These are phyloP conservation scores for Ruditapes philippinarum DNA, from an alignment of 1,140 invertebrate genomes.

Conservation along the genomic window DNA sequence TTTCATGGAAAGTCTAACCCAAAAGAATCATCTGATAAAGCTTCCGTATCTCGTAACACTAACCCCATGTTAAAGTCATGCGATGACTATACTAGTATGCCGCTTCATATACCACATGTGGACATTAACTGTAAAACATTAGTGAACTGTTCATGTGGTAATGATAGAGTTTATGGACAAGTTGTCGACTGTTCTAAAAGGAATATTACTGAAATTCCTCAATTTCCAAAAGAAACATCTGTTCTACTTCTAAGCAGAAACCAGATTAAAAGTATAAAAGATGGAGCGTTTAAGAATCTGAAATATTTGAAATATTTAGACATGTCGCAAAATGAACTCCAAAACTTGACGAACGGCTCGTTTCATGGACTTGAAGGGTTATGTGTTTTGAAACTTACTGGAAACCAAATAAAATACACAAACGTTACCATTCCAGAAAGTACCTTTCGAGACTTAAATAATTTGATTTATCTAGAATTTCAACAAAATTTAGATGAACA, in stretches of 20 bases:
- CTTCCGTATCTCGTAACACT: no score
- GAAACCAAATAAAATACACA: neutral
- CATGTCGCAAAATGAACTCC: neutral
- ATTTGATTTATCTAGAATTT: neutral
- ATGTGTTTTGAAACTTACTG: neutral
- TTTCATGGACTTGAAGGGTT: constrained; percentile 5
- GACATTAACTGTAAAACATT: no score
- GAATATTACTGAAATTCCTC: neutral
- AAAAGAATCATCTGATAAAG: no score
- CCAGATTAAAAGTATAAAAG: neutral
- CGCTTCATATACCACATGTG: no score
- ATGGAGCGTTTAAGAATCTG: neutral
- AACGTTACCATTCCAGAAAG: neutral
- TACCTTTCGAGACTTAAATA: neutral
- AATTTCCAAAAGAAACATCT: neutral
- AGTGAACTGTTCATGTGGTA: neutral
- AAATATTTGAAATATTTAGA: neutral
- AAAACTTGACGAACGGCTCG: neutral
- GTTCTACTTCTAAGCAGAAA: neutral
- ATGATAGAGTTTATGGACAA: neutral
- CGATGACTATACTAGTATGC: no score
- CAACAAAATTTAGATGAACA: neutral
- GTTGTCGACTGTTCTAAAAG: neutral
- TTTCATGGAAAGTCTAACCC: no score
- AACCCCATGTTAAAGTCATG: no score